These are phyloP conservation scores for Podocnemis expansa DNA, from an alignment of 2,113 vertebrate species.

Conservation along the genomic window DNA sequence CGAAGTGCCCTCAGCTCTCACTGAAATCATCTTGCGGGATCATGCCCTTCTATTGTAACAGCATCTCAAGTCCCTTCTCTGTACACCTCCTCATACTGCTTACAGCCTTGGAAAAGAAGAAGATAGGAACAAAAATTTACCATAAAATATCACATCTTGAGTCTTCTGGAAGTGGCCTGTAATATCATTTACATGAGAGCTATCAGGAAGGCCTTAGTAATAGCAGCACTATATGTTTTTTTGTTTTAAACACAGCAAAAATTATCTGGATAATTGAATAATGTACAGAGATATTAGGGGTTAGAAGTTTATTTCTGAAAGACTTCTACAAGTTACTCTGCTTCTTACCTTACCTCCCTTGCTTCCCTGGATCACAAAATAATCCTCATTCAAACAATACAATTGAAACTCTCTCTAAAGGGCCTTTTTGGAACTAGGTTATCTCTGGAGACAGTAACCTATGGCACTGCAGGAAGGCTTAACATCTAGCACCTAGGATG, in stretches of 20 bases:
- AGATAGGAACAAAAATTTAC: not conserved
- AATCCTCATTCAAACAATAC: not conserved
- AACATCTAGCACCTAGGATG: conserved; percentile 43
- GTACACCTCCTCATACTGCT: not conserved
- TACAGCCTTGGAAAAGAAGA: not conserved
- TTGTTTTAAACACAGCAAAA: not conserved
- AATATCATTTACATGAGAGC: conserved; percentile 17
- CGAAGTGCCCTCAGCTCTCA: not conserved
- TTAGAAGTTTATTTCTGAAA: not conserved
- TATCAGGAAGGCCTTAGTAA: not conserved
- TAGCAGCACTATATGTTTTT: not conserved
- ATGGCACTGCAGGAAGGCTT: not conserved
- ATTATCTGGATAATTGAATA: not conserved
- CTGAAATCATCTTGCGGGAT: not conserved
- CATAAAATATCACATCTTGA: not conserved
- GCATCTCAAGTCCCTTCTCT: not conserved
- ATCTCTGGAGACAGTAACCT: not conserved
- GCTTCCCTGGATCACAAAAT: not conserved
- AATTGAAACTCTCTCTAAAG: not conserved
- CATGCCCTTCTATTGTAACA: not conserved
- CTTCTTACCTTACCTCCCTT: not conserved
- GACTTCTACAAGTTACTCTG: not conserved
- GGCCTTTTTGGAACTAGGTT: conserved; percentile 1
- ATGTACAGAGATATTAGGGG: not conserved
- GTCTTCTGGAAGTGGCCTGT: not conserved